Conservation (phyloP, 2,888 invertebrate species). For the Brachynemurus nebulosus region DNA sequence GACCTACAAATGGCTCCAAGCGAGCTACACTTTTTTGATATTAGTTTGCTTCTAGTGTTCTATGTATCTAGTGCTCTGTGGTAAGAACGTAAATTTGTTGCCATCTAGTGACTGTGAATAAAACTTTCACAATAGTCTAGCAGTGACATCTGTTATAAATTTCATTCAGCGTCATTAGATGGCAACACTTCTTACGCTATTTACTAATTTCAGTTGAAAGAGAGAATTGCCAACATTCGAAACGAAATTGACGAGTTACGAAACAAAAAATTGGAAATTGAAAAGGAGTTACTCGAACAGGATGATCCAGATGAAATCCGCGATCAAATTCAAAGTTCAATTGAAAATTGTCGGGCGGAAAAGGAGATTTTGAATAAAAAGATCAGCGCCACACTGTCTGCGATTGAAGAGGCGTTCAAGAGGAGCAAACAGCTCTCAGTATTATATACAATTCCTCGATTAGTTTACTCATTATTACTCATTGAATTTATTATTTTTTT, state of each 20-base stretch:
- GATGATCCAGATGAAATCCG: slow-evolving; percentile 1
- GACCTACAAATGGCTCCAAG: too few species aligned
- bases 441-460: background rate
- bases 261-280: background rate
- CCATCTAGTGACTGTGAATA: too few species aligned
- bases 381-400: slow-evolving; percentile 1
- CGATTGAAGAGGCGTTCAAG: slow-evolving; percentile 4
- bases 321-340: background rate
- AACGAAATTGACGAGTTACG: slow-evolving; percentile 2
- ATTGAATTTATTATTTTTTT: background rate
- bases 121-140: too few species aligned
- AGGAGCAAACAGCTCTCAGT: slow-evolving; percentile 4
- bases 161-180: too few species aligned
- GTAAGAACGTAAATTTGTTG: too few species aligned
- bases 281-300: slow-evolving; percentile 1
- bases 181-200: background rate
- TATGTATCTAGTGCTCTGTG: too few species aligned
- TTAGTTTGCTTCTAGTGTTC: too few species aligned
- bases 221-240: background rate
- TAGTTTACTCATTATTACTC: background rate
- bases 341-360: background rate
- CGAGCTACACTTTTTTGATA: too few species aligned
- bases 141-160: too few species aligned
- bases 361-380: slow-evolving; percentile 3
- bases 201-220: background rate